phyloP scores from a whole-genome alignment of 2,797 vertebrate genomes.

The Eospalax fontanierii region DNA sequence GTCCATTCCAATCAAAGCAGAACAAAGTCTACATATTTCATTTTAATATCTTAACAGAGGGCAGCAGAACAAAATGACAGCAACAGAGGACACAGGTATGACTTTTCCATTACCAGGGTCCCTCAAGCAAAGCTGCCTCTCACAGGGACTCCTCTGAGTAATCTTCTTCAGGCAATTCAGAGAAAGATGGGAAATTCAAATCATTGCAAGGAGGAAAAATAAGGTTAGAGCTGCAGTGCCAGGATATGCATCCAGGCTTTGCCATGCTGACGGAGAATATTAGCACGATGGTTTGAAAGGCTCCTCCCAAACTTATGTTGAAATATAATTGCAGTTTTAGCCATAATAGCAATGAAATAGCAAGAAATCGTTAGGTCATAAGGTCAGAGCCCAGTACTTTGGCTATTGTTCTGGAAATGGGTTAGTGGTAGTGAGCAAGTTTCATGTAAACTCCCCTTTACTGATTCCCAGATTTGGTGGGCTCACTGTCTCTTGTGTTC shows the following conservation, averaged over 20 bases:
- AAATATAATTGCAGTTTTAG: background rate
- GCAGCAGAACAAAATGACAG: background rate
- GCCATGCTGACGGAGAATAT: background rate
- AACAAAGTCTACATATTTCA: background rate
- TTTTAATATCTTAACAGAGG: background rate
- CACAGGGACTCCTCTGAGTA: conserved; percentile 18
- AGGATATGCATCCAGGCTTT: background rate
- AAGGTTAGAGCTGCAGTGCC: background rate
- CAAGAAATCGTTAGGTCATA: background rate
- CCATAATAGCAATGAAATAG: background rate
- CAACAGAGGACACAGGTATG: background rate
- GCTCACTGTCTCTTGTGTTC: too few relatives aligned
- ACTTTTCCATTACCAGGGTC: background rate
- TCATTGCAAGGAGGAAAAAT: background rate
- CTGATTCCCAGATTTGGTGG: background rate
- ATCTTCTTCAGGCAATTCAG: background rate
- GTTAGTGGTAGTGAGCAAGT: background rate
- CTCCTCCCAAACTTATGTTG: background rate
- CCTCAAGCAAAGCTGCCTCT: conserved; percentile 33
- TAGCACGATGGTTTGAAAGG: background rate
- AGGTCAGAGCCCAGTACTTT: background rate
- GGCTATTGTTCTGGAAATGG: too few relatives aligned
- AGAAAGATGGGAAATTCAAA: conserved; percentile 18
- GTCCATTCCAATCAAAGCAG: background rate
- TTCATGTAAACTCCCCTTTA: background rate